Base-by-base conservation (phyloP, 1,140 invertebrate species). In the Drosophila gunungcola region DNA sequence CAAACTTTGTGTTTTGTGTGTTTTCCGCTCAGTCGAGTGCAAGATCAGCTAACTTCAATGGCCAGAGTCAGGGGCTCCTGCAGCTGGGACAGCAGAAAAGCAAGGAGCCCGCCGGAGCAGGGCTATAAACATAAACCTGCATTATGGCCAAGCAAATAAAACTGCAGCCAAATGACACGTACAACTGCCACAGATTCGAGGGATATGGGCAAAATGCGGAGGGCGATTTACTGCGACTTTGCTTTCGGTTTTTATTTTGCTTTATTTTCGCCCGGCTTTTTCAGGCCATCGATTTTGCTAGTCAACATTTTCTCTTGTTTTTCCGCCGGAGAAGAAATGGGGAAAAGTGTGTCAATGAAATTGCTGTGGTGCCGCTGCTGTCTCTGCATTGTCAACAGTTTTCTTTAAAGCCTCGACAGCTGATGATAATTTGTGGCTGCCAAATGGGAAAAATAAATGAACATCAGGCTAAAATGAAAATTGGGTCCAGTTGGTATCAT, bases 131-230 rank as follows among this genome's bases (percentile, higher is more conserved):
- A 88, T 86, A 88, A 88, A 86, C 75, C 79, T 78, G 69, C 79
- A 88, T 86, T 82, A 88, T 86, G 83, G 56, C 75, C 60, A 43
- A 69, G 69, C 75, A 88, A 88, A 86, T 86, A 86, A 86, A 86
- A 79, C 75, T 83, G 83, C 82, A 86, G 74, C 83, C 83, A 88
- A 86, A 86, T 88, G 82, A 88, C 83, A 86, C 82, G 82, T 88
- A 88, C 82, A 83, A 78, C 65, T 82, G 78, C 61, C 73, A 76
- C 73, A 76, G 52, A 61, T 55, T 48, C 45, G 32, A 41, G 39
- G 54, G 39, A 3, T 10, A 25, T 13, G 3, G 25, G 45, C 13
- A 11, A 60, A 32, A 7, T 16, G 32, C 12, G 45, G 25, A 9
- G 13, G 32, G 49, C 78, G 74, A 88, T 82, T 82, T 86, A 86